Evolutionary conservation across 2,113 vertebrate genomes (phyloP).

Genomic region (Coryphaenoides rupestris): DNA sequence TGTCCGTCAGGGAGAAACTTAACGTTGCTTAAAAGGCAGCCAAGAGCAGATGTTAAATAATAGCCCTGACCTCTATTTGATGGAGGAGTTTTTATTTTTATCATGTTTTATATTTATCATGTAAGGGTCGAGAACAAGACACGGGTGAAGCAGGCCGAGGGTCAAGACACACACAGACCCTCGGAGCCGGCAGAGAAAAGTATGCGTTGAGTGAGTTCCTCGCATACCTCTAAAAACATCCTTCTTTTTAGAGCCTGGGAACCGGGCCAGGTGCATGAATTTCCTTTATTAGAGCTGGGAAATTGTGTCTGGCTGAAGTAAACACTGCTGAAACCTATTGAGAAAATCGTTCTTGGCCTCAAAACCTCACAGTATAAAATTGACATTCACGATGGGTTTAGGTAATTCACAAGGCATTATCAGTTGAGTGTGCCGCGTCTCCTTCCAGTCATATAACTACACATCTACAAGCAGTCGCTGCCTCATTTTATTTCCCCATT

Average conservation of each 20-base stretch:
- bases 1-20: constrained; percentile 22
- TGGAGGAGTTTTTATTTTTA: background rate
- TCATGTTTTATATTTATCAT: too few relatives aligned
- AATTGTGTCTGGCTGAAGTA: constrained; percentile 3
- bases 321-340: constrained; percentile 27
- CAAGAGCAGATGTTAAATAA: constrained; percentile 14
- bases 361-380: constrained; percentile 6
- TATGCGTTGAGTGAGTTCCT: too few relatives aligned
- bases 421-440: background rate
- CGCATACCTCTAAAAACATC: too few relatives aligned
- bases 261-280: too few relatives aligned
- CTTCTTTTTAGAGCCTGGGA: too few relatives aligned
- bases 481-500: too few relatives aligned
- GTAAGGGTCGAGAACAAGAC: background rate
- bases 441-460: too few relatives aligned
- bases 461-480: too few relatives aligned
- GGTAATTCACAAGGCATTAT: constrained; percentile 13
- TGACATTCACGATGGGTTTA: constrained; percentile 16
- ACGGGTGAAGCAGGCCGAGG: too few relatives aligned
- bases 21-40: constrained; percentile 14
- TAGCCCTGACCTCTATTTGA: background rate
- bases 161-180: too few relatives aligned
- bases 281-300: constrained; percentile 18
- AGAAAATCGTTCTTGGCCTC: constrained; percentile 7
- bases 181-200: too few relatives aligned